A percentile compares a stretch with the other conserved stretches of the same genome.
phyloP scores from a whole-genome alignment of 2,888 invertebrate genomes.

The Ophion obscuratus region DNA sequence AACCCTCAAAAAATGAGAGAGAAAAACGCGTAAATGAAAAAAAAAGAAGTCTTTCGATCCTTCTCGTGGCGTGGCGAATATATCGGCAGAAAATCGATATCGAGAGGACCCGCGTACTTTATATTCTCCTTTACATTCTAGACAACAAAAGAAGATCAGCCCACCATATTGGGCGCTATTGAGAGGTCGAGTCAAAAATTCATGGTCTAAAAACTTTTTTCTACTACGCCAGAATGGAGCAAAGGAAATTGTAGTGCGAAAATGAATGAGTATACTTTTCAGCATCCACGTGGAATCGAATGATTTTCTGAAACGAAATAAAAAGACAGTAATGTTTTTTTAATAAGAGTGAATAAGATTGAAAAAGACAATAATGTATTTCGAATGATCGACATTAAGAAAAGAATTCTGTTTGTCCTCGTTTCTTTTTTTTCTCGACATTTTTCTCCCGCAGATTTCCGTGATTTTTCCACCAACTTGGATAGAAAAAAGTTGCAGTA shows the following conservation, averaged over 20 bases:
- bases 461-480: too few species aligned
- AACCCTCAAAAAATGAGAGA: conserved; percentile 16
- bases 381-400: background rate
- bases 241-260: too few species aligned
- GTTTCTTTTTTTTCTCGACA: background rate
- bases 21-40: background rate
- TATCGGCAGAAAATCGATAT: conserved; percentile 15
- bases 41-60: background rate
- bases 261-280: too few species aligned
- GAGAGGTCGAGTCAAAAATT: background rate
- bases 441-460: too few species aligned
- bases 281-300: too few species aligned
- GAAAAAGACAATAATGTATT: background rate
- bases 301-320: too few species aligned
- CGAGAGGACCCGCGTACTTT: background rate
- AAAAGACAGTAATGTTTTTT: background rate
- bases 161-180: background rate
- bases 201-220: background rate
- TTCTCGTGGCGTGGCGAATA: conserved; percentile 12
- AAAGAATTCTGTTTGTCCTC: background rate
- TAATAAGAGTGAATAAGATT: too few species aligned
- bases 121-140: background rate
- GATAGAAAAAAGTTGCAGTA: too few species aligned
- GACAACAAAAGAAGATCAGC: background rate
- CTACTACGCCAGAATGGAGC: background rate